Evolutionary conservation across 1,140 invertebrate species (phyloP), one percentile per base, ranked within the genome.

Genomic region (Platorchestia sp.): DNA sequence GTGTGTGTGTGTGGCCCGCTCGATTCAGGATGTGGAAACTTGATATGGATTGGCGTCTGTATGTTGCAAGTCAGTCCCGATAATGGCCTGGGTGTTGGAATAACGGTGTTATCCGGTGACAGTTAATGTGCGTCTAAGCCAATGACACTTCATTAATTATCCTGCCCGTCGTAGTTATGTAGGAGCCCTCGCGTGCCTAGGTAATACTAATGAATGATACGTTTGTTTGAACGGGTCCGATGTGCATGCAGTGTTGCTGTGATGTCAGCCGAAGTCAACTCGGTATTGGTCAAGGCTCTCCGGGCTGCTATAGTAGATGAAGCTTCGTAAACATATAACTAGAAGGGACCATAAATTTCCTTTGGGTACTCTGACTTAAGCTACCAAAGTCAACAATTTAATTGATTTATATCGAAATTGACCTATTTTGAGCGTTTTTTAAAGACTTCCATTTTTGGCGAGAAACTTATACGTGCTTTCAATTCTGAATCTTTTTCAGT

Each of bases 131-230:
- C 41, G 45, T 44, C 41, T 93, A 93, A 93, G 91, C 91, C 91
- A 93, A 93, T 93, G 91, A 93, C 91, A 93, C 91, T 93, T 47
- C 91, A 93, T 93, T 93, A 45, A 93, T 93, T 93, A 93, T 93
- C 41, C 10, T 10, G 47, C 43, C 43, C 91, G 43, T 93, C 91
- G 43, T 47, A 93, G 41, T 93, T 44, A 93, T 47, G 91, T 93
- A 93, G 91, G 40, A 93, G 45, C 91, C 41, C 91, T 93, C 91
- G 91, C 91, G 91, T 93, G 91, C 91, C 91, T 3, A 0, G 40
- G 45, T 47, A 93, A 93, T 93, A 93, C 45, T 45, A 47, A 93
- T 93, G 91, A 47, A 93, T 93, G 44, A 40, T 5, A 40, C 0
- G 45, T n/a, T 27, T 44, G 91, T 47, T 93, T 45, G 91, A 45